A percentile compares a stretch with the other conserved stretches of the same genome.
Evolutionary conservation across 2,888 invertebrate genomes (phyloP).

Genomic region (Brachypterus glaber): DNA sequence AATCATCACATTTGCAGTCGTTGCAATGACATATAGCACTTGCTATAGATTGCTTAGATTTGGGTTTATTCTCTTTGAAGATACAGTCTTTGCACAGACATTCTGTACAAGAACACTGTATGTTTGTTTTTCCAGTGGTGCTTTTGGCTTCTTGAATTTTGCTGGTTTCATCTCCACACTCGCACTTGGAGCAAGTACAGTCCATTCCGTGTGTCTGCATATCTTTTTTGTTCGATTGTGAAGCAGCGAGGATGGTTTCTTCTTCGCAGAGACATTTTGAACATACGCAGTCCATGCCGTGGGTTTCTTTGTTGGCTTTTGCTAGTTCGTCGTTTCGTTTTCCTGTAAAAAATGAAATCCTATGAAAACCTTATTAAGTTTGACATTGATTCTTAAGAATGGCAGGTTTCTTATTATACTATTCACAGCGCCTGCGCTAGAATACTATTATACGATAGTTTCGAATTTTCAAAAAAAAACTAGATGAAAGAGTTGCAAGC

Average conservation of each 20-base stretch:
- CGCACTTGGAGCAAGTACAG: slow-evolving; percentile 17
- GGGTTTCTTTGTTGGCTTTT: slow-evolving; percentile 11
- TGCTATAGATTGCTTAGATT: too few species aligned
- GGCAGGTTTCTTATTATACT: too few species aligned
- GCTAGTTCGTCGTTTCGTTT: not conserved
- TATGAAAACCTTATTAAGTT: too few species aligned
- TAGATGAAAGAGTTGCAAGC: too few species aligned
- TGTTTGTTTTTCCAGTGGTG: not conserved
- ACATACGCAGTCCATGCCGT: slow-evolving; percentile 16
- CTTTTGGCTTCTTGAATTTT: slow-evolving; percentile 2
- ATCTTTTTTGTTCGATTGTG: too few species aligned
- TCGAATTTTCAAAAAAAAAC: too few species aligned
- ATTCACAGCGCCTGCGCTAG: too few species aligned
- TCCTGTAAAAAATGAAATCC: too few species aligned
- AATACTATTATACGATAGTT: too few species aligned
- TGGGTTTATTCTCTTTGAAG: slow-evolving; percentile 7
- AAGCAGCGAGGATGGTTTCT: too few species aligned
- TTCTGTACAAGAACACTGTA: slow-evolving; percentile 1
- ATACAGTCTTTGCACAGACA: slow-evolving; percentile 7
- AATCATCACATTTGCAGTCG: slow-evolving; percentile 4
- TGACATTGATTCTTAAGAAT: too few species aligned
- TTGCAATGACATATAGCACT: not conserved
- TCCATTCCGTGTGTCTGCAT: slow-evolving; percentile 3
- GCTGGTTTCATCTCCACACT: slow-evolving; percentile 9
- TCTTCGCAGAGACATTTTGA: too few species aligned